Conservation (phyloP, 1,140 invertebrate species). For the Drosophila sucinea region DNA sequence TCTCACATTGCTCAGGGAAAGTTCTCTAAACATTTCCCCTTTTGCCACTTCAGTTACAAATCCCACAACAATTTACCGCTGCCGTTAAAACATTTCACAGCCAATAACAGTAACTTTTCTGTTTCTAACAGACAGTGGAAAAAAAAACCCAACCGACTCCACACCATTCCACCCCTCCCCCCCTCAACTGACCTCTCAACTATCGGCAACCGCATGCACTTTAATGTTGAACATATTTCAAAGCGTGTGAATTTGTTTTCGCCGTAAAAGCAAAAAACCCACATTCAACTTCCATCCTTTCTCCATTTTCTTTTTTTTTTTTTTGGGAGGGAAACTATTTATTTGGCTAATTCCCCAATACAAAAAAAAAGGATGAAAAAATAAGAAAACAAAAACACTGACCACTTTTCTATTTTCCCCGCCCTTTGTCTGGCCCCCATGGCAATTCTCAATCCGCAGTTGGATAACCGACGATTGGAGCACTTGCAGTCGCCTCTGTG, state of each 20-base stretch:
- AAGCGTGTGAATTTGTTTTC: slow-evolving; percentile 38
- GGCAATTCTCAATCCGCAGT: slow-evolving; percentile 84
- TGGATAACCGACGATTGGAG: slow-evolving; percentile 96
- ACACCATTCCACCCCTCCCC: background rate
- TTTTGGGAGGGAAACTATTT: slow-evolving; percentile 38
- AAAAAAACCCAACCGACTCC: background rate
- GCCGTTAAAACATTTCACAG: slow-evolving; percentile 21
- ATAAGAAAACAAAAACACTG: slow-evolving; percentile 19
- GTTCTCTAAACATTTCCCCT: background rate
- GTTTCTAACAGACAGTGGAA: background rate
- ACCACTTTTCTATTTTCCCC: slow-evolving; percentile 39
- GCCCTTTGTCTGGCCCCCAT: background rate
- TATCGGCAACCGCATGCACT: slow-evolving; percentile 33
- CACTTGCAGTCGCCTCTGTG: slow-evolving; percentile 91
- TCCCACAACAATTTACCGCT: slow-evolving; percentile 19
- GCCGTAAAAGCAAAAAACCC: slow-evolving; percentile 7
- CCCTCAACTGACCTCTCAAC: background rate
- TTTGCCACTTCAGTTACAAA: slow-evolving; percentile 6
- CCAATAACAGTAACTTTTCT: slow-evolving; percentile 35
- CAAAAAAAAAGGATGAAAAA: slow-evolving; percentile 12
- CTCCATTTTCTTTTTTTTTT: background rate
- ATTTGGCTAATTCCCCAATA: slow-evolving; percentile 48
- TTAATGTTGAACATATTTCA: slow-evolving; percentile 43
- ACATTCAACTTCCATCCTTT: slow-evolving; percentile 9
- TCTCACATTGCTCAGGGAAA: background rate